These are phyloP conservation scores for Centrocercus urophasianus DNA, from an alignment of 2,113 vertebrate genomes.

Conservation along the genomic window DNA sequence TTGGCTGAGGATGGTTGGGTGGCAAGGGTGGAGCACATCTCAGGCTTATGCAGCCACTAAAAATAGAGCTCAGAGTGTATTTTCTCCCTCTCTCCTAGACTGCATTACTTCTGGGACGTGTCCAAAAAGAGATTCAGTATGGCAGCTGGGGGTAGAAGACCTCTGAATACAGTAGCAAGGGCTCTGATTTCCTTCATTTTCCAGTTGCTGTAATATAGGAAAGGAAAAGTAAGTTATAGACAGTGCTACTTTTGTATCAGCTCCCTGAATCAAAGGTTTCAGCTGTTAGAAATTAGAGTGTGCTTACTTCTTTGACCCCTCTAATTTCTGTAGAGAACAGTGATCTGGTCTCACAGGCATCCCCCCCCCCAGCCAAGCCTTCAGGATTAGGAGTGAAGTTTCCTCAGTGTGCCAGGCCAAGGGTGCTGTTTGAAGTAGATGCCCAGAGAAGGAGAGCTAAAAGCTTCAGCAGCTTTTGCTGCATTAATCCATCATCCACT, in stretches of 20 bases:
- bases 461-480: slow-evolving; percentile 17
- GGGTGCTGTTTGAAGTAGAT: slow-evolving; percentile 11
- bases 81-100: background rate
- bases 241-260: slow-evolving; percentile 57
- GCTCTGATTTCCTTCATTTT: slow-evolving; percentile 25
- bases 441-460: background rate
- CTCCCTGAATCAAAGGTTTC: background rate
- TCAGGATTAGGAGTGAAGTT: slow-evolving; percentile 17
- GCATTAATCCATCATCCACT: background rate
- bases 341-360: slow-evolving; percentile 49
- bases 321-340: slow-evolving; percentile 7
- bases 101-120: slow-evolving; percentile 5
- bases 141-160: background rate
- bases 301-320: slow-evolving; percentile 41
- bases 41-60: slow-evolving; percentile 21
- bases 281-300: slow-evolving; percentile 68
- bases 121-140: background rate
- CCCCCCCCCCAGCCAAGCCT: background rate
- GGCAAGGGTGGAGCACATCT: background rate
- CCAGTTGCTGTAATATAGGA: background rate
- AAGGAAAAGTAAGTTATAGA: slow-evolving; percentile 26
- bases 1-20: background rate
- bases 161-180: background rate
- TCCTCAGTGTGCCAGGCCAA: slow-evolving; percentile 3
- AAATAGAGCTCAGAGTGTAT: slow-evolving; percentile 11